Conservation (phyloP, 2,113 vertebrate species). For the Sander vitreus region DNA sequence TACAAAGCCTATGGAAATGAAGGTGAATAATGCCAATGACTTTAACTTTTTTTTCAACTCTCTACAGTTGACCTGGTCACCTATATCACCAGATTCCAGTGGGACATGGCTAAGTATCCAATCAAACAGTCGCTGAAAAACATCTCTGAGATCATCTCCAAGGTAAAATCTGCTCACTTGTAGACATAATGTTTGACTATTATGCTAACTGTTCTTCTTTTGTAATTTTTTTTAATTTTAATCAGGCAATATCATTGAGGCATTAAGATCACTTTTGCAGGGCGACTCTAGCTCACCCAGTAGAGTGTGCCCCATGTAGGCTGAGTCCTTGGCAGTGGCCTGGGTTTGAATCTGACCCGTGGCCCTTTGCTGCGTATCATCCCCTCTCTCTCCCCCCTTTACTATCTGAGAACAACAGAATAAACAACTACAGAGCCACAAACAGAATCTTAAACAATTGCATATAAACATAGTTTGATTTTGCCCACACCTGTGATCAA, state of each 20-base stretch:
- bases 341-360: no score
- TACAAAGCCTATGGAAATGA: not conserved
- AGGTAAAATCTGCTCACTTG: constrained; percentile 82
- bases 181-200: not conserved
- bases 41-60: not conserved
- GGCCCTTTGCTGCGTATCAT: no score
- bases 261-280: not conserved
- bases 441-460: not conserved
- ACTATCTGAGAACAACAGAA: not conserved
- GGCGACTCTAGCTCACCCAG: no score
- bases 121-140: constrained; percentile 99
- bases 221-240: not conserved
- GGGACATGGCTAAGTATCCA: constrained; percentile 99
- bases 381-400: no score
- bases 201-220: not conserved
- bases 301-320: no score
- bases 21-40: constrained; percentile 4
- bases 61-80: constrained; percentile 95
- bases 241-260: not conserved
- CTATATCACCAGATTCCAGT: constrained; percentile 97
- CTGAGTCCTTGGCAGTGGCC: no score
- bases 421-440: not conserved
- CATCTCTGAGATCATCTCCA: constrained; percentile 98
- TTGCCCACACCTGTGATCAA: not conserved
- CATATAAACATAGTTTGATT: not conserved